These are phyloP conservation scores for Chesias legatella DNA, from an alignment of 2,888 invertebrate genomes.

Conservation along the genomic window DNA sequence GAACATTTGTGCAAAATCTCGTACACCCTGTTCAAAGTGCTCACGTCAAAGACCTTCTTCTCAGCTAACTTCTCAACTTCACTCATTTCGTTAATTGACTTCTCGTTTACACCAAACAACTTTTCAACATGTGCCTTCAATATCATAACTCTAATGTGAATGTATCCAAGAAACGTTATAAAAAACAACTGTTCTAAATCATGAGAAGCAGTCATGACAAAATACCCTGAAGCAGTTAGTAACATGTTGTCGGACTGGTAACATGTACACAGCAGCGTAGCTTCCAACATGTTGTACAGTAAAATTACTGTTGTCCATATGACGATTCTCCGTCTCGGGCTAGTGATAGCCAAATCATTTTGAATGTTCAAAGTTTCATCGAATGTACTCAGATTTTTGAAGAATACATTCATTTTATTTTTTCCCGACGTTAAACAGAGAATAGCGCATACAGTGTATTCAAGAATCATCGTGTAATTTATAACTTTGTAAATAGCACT, in stretches of 20 bases:
- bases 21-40: conserved; percentile 50
- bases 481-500: conserved; percentile 39
- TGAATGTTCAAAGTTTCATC: conserved; percentile 49
- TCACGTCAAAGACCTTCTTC: conserved; percentile 44
- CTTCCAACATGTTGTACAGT: conserved; percentile 36
- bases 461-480: conserved; percentile 36
- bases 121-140: conserved; percentile 51
- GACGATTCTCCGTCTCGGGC: conserved; percentile 27
- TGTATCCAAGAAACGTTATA: conserved; percentile 40
- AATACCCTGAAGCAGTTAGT: background rate
- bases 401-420: conserved; percentile 36
- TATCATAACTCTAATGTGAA: conserved; percentile 46
- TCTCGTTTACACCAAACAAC: conserved; percentile 30
- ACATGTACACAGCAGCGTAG: conserved; percentile 2
- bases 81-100: conserved; percentile 24
- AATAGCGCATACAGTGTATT: conserved; percentile 41
- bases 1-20: conserved; percentile 56
- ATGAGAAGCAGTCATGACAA: conserved; percentile 39
- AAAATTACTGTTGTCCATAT: conserved; percentile 32
- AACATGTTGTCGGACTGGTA: background rate
- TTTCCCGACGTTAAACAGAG: conserved; percentile 37
- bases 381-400: conserved; percentile 42
- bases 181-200: conserved; percentile 53
- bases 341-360: conserved; percentile 34
- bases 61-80: conserved; percentile 45